Evolutionary conservation across 2,113 vertebrate genomes (phyloP).

Genomic region (Butorides virescens): DNA sequence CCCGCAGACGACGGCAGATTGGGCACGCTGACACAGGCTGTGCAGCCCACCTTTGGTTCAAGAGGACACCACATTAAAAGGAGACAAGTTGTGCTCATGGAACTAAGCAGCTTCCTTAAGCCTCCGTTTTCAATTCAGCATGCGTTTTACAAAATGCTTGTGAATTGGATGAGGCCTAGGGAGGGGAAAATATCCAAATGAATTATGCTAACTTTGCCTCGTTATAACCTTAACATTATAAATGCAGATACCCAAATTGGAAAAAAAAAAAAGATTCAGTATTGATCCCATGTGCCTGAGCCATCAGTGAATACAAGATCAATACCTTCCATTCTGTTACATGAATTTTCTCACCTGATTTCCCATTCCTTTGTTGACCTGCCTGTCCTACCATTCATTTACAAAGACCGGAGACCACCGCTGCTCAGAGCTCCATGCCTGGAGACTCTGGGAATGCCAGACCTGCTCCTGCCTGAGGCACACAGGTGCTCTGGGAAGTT

Average conservation of each 20-base stretch:
- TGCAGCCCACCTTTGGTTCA: rapidly evolving
- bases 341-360: neutral
- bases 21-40: neutral
- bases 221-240: neutral
- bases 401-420: neutral
- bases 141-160: neutral
- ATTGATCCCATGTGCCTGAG: neutral
- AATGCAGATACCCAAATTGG: neutral
- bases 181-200: neutral
- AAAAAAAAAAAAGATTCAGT: neutral
- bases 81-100: rapidly evolving
- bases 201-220: neutral
- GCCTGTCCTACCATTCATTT: neutral
- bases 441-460: neutral
- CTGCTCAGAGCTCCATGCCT: neutral
- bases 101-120: neutral
- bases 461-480: neutral
- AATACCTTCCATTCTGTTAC: neutral
- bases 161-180: neutral
- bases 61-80: rapidly evolving
- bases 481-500: neutral
- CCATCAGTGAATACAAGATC: neutral
- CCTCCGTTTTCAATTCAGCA: neutral
- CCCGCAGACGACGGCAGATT: neutral
- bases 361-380: neutral